Conservation (phyloP, 2,888 invertebrate genomes). For the Bedellia somnulentella region DNA sequence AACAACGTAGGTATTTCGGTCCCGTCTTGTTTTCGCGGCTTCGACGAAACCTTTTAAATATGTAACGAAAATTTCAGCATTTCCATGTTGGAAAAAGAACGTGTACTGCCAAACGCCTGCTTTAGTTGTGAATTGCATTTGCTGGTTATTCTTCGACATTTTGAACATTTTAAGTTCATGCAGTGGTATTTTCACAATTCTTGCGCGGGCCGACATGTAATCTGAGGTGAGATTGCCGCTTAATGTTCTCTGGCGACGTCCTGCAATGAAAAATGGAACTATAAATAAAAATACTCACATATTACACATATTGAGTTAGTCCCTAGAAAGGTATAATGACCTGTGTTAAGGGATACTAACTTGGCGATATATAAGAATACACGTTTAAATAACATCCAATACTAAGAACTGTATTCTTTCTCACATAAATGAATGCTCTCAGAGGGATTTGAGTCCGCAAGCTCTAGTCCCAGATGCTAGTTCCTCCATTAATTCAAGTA, state of each 20-base stretch:
- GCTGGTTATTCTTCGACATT: conserved; percentile 38
- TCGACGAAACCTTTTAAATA: conserved; percentile 65
- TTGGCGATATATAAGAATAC: no score
- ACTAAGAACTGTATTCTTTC: no score
- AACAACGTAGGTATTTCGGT: conserved; percentile 66
- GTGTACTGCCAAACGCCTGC: conserved; percentile 69
- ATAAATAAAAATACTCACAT: no score
- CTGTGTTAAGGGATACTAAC: no score
- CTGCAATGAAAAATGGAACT: no score
- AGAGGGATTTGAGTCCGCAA: no score
- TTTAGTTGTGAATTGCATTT: conserved; percentile 46
- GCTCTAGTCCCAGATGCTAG: no score
- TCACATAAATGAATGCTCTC: no score
- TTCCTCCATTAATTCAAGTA: no score
- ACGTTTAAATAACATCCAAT: no score
- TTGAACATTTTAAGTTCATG: conserved; percentile 42
- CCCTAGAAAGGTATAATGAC: no score
- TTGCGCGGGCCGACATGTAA: conserved; percentile 38
- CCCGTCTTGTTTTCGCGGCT: conserved; percentile 70
- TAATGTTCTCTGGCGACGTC: conserved; percentile 63
- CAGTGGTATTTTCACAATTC: conserved; percentile 39
- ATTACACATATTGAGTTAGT: no score
- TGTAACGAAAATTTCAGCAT: conserved; percentile 75
- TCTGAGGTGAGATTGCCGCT: conserved; percentile 56
- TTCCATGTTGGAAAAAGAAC: conserved; percentile 84